A percentile compares a stretch with the other conserved stretches of the same genome.
Evolutionary conservation across 2,113 vertebrate species (phyloP).

Genomic region (Sporophila hypoxantha): DNA sequence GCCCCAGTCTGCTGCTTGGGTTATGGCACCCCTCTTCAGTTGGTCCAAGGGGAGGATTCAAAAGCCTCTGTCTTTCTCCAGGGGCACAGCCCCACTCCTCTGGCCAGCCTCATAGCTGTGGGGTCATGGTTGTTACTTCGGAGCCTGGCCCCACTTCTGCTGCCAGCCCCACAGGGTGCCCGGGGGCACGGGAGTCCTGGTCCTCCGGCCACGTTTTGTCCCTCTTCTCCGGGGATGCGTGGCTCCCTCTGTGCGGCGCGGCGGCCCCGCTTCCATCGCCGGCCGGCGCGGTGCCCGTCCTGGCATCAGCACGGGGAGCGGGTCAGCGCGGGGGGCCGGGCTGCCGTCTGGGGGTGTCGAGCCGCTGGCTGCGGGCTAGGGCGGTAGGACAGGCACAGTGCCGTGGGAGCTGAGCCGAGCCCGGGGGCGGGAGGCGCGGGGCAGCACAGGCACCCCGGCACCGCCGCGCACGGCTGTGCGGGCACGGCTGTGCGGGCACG

Average conservation of each 20-base stretch:
- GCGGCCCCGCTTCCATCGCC: background rate
- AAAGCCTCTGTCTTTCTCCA: background rate
- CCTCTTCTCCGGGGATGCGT: background rate
- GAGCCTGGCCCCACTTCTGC: background rate
- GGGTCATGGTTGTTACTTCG: background rate
- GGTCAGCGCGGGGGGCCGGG: background rate
- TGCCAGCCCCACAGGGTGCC: background rate
- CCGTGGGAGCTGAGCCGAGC: background rate
- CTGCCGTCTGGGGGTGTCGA: constrained; percentile 2
- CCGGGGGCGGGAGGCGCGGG: background rate
- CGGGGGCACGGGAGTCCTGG: background rate
- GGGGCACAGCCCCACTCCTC: constrained; percentile 24
- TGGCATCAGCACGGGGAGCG: background rate
- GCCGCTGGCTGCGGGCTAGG: constrained; percentile 38
- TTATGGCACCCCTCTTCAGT: background rate
- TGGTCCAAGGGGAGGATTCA: background rate
- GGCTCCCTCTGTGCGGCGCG: background rate
- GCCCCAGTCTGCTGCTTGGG: background rate
- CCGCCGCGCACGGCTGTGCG: fast-evolving
- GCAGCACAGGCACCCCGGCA: background rate
- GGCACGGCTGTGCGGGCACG: fast-evolving
- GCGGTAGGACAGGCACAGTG: constrained; percentile 11
- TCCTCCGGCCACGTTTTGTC: constrained; percentile 4
- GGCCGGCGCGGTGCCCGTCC: background rate
- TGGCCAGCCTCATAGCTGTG: background rate